Evolutionary conservation across 2,888 invertebrate genomes (phyloP).

Genomic region (Acanthosoma haemorrhoidale): DNA sequence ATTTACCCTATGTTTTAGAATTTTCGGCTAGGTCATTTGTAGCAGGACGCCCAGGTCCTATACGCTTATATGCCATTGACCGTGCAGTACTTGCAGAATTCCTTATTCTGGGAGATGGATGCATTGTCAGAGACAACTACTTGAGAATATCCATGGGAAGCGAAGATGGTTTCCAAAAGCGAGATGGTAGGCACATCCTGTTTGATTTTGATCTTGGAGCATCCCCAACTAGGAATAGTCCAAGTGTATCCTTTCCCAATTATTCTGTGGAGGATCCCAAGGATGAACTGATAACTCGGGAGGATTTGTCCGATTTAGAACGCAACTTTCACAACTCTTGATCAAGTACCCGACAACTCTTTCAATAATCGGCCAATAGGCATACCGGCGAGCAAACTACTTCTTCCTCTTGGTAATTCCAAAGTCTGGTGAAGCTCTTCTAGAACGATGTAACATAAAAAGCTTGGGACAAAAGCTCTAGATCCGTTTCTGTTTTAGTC

Average conservation of each 20-base stretch:
- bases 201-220: constrained; percentile 38
- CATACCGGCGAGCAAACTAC: constrained; percentile 40
- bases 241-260: constrained; percentile 42
- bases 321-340: neutral
- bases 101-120: constrained; percentile 40
- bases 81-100: constrained; percentile 39
- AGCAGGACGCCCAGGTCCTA: constrained; percentile 24
- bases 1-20: too few relatives aligned
- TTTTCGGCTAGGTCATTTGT: neutral
- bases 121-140: constrained; percentile 42
- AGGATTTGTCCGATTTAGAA: neutral
- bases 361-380: constrained; percentile 42
- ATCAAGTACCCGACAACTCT: constrained; percentile 39
- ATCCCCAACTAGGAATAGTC: constrained; percentile 36
- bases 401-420: constrained; percentile 42
- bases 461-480: constrained; percentile 36
- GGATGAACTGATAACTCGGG: constrained; percentile 34
- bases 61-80: constrained; percentile 38
- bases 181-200: constrained; percentile 12
- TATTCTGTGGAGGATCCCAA: constrained; percentile 40
- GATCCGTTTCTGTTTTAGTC: too few relatives aligned
- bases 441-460: constrained; percentile 35
- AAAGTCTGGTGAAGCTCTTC: constrained; percentile 41
- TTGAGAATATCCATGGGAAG: constrained; percentile 39
- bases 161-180: constrained; percentile 40